A percentile compares a stretch with the other conserved stretches of the same genome.
These are phyloP conservation scores for Drosophila micromelanica DNA, from an alignment of 1,140 invertebrate genomes.

Conservation along the genomic window DNA sequence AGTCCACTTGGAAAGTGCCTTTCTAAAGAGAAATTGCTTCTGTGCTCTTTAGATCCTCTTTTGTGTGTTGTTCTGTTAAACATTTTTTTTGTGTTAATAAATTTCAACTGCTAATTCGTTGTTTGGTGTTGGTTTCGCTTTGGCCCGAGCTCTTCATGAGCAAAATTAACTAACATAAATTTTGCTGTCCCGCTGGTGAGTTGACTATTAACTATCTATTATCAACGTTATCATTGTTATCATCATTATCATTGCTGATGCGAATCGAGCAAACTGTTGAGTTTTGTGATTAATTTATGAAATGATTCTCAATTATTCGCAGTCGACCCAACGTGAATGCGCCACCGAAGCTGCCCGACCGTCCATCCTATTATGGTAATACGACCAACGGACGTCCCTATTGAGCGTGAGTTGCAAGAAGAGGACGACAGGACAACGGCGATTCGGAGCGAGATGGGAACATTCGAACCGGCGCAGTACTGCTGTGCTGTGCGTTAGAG, in stretches of 20 bases:
- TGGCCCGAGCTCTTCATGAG: constrained; percentile 3
- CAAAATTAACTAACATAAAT: constrained; percentile 37
- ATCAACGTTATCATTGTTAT: neutral
- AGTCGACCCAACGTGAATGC: constrained; percentile 74
- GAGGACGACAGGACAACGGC: neutral
- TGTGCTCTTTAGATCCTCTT: neutral
- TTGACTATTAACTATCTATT: constrained; percentile 27
- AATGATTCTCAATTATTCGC: constrained; percentile 21
- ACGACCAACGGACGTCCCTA: constrained; percentile 71
- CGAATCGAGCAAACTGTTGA: too few relatives aligned
- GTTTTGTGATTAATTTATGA: neutral
- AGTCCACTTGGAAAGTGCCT: neutral
- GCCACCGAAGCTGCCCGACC: constrained; percentile 75
- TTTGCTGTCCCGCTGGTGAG: constrained; percentile 39
- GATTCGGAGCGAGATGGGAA: neutral
- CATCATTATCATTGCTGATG: too few relatives aligned
- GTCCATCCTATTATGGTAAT: constrained; percentile 74
- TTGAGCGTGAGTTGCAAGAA: constrained; percentile 3
- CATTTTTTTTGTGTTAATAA: neutral
- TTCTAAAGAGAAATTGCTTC: too few relatives aligned
- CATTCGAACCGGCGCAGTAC: constrained; percentile 23
- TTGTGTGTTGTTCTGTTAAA: constrained; percentile 8
- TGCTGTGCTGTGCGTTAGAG: constrained; percentile 15
- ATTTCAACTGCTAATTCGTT: constrained; percentile 3
- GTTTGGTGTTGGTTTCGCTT: constrained; percentile 38